Percentiles rank a stretch among this genome's conserved stretches.
Evolutionary conservation across 2,888 invertebrate species (phyloP).

Genomic region (Cosmorhoe ocellata): DNA sequence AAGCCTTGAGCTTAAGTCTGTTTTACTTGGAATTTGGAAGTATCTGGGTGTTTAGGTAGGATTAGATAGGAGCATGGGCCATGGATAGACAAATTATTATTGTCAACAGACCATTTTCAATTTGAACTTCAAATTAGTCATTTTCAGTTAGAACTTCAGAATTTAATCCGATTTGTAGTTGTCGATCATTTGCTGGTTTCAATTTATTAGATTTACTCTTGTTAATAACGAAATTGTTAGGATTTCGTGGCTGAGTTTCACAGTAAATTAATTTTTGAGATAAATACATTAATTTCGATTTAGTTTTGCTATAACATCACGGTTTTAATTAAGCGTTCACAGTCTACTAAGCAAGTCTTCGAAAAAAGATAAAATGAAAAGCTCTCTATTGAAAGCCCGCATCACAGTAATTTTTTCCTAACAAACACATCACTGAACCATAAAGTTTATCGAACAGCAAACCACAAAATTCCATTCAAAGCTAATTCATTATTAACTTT

Average conservation of each 20-base stretch:
- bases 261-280: no score
- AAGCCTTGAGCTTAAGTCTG: slow-evolving; percentile 25
- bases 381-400: no score
- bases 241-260: not conserved
- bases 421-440: slow-evolving; percentile 19
- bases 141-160: slow-evolving; percentile 9
- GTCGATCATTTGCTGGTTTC: slow-evolving; percentile 4
- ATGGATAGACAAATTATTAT: slow-evolving; percentile 25
- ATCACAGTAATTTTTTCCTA: no score
- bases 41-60: slow-evolving; percentile 25
- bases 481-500: slow-evolving; percentile 18
- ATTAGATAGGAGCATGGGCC: slow-evolving; percentile 17
- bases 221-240: not conserved
- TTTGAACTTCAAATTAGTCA: slow-evolving; percentile 18
- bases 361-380: no score
- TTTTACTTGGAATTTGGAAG: slow-evolving; percentile 24
- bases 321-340: no score
- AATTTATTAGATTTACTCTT: slow-evolving; percentile 2
- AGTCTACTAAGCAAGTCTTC: no score
- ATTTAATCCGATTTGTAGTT: slow-evolving; percentile 3
- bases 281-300: no score
- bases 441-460: slow-evolving; percentile 24
- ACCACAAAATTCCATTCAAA: slow-evolving; percentile 14
- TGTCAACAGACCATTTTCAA: slow-evolving; percentile 27
- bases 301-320: no score